Base-by-base conservation (phyloP, 2,797 vertebrate genomes). In the Arrhamphus sclerolepis region DNA sequence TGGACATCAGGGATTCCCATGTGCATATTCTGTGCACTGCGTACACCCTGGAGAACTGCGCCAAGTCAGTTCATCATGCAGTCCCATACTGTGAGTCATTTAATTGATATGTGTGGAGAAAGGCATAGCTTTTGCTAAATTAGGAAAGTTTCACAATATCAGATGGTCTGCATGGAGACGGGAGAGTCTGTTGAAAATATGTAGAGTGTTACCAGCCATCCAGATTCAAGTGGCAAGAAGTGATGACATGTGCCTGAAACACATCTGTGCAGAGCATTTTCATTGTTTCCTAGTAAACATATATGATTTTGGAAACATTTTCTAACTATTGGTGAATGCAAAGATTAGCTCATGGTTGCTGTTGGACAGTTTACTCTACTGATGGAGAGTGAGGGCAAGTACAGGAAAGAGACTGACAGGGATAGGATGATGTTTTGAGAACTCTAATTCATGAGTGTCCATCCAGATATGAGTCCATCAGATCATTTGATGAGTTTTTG, bases 251-350 rank as follows among this genome's bases (percentile, higher is more conserved):
- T 5, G 16, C 40, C 40, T 41, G 40, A 41, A 17, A 41, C 40
- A 17, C 40, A 41, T 41, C 40, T 14, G 19, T 4, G 21, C 1
- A 46, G 19, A 46, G 11, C 9, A 11, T 46, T 24, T 46, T 22
- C 4, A 16, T 11, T 46, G 20, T 14, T 46, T 14, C 21, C 13
- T 22, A 16, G 6, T 6, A 3, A 14, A 16, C 13, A 46, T 46
- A 4, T 7, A 26, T 48, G 24, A 48, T 20, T 26, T n/a, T 48
- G 24, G 24, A 26, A 48, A n/a, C 46, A 48, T 26, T 26, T 48
- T 48, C 26, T 50, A 19, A 50, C 28, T 19, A 50, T 29, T 26
- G 47, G n/a, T 18, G 28, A 50, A 50, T 18, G 9, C 28, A n/a
- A n/a, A n/a, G n/a, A n/a, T n/a, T n/a, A n/a, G n/a, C n/a, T n/a